phyloP scores from a whole-genome alignment of 2,797 vertebrate species.

The Nyctalus aviator region DNA sequence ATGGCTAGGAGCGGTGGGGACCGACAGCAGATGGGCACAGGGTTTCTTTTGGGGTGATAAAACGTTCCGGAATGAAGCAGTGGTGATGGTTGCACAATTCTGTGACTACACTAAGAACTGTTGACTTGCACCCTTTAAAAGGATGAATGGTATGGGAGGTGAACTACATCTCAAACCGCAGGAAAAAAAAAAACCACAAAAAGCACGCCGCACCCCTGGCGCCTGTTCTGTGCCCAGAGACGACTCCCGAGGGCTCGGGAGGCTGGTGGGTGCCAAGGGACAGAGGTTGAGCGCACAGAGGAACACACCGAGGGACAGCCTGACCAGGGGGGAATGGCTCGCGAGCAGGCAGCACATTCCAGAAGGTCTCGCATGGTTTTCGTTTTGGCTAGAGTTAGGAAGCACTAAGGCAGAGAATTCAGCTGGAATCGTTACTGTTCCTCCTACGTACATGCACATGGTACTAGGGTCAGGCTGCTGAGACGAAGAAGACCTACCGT shows the following conservation, averaged over 20 bases:
- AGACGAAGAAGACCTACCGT: too few species aligned
- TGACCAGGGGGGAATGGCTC: accelerated
- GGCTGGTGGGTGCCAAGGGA: accelerated
- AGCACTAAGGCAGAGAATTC: not conserved
- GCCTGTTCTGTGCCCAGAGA: not conserved
- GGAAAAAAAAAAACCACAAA: accelerated
- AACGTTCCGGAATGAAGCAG: not conserved
- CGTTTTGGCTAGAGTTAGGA: not conserved
- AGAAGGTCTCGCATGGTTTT: not conserved
- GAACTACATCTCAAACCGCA: not conserved
- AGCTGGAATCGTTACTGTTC: not conserved
- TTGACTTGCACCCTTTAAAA: not conserved
- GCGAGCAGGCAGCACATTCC: accelerated
- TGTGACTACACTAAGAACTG: too few species aligned
- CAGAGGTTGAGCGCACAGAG: accelerated
- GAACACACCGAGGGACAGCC: accelerated
- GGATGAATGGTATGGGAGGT: accelerated
- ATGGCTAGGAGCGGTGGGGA: accelerated
- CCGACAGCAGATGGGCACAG: accelerated
- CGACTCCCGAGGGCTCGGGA: not conserved
- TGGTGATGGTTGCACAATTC: not conserved
- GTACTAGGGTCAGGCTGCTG: not conserved
- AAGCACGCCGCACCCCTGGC: not conserved
- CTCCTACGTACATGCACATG: not conserved
- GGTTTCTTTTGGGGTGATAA: not conserved